Percentiles rank a stretch among this genome's conserved stretches.
Conservation (phyloP, 2,888 invertebrate genomes). For the Reticulitermes lucifugus region DNA sequence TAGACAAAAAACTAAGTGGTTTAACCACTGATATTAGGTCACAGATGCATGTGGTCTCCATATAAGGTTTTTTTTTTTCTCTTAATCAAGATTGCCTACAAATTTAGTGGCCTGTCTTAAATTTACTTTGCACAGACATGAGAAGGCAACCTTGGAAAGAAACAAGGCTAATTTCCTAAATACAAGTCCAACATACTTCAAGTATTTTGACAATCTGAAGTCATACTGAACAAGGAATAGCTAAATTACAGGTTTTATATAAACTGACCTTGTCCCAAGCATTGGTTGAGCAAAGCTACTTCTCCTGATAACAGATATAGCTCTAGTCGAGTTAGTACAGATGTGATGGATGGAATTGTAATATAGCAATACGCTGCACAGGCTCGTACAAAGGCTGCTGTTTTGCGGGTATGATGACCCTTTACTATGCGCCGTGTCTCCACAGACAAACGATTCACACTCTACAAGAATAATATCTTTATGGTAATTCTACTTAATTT, state of each 20-base stretch:
- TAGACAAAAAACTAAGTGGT: no score
- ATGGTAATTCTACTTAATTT: not conserved
- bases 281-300: slow-evolving; percentile 89
- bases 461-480: slow-evolving; percentile 65
- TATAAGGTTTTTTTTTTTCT: no score
- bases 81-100: no score
- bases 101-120: no score
- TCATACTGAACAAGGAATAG: not conserved
- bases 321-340: slow-evolving; percentile 81
- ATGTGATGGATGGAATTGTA: slow-evolving; percentile 94
- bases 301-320: slow-evolving; percentile 90
- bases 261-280: slow-evolving; percentile 85
- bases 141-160: no score
- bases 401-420: slow-evolving; percentile 82
- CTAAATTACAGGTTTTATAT: not conserved
- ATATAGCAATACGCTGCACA: slow-evolving; percentile 97
- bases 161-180: no score
- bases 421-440: slow-evolving; percentile 75
- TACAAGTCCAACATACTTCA: no score
- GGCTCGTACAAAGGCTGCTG: slow-evolving; percentile 89
- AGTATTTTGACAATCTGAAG: no score
- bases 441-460: slow-evolving; percentile 84
- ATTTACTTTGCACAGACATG: no score
- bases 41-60: no score
- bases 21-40: no score